These are phyloP conservation scores for Geotrypetes seraphini DNA, from an alignment of 2,797 vertebrate species.

Conservation along the genomic window DNA sequence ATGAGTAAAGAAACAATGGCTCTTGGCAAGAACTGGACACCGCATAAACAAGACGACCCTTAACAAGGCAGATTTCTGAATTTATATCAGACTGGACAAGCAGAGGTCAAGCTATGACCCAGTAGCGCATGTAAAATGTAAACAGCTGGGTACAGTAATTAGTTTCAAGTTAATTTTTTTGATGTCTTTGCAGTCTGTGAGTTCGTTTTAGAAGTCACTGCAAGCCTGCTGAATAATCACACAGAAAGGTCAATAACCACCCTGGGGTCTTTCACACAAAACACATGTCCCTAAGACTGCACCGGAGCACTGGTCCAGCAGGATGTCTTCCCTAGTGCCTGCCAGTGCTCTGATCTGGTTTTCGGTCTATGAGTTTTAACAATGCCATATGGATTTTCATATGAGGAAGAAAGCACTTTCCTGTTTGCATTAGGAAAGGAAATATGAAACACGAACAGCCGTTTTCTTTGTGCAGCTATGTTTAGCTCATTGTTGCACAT, in stretches of 20 bases:
- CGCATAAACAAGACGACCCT: constrained; percentile 52
- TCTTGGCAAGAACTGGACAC: constrained; percentile 40
- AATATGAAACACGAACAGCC: too few species aligned
- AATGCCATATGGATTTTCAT: neutral
- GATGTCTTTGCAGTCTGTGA: too few species aligned
- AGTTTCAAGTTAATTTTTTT: constrained; percentile 68
- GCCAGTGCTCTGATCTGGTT: constrained; percentile 23
- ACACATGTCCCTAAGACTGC: constrained; percentile 20
- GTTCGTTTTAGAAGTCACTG: constrained; percentile 62
- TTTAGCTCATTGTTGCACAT: too few species aligned
- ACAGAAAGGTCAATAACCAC: constrained; percentile 64
- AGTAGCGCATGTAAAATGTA: constrained; percentile 74
- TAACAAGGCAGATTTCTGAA: constrained; percentile 41
- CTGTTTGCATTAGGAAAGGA: too few species aligned
- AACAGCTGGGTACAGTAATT: constrained; percentile 82
- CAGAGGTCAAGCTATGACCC: constrained; percentile 71
- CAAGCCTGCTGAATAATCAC: constrained; percentile 63
- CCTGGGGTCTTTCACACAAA: constrained; percentile 50
- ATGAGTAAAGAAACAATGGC: constrained; percentile 36
- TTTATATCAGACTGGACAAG: constrained; percentile 33
- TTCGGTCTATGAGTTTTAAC: constrained; percentile 1
- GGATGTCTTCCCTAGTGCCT: constrained; percentile 29
- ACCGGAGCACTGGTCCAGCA: constrained; percentile 32
- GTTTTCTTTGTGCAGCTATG: too few species aligned
- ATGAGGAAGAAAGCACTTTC: too few species aligned